These are phyloP conservation scores for Eupelmus urozonus DNA, from an alignment of 2,888 invertebrate genomes.

Conservation along the genomic window DNA sequence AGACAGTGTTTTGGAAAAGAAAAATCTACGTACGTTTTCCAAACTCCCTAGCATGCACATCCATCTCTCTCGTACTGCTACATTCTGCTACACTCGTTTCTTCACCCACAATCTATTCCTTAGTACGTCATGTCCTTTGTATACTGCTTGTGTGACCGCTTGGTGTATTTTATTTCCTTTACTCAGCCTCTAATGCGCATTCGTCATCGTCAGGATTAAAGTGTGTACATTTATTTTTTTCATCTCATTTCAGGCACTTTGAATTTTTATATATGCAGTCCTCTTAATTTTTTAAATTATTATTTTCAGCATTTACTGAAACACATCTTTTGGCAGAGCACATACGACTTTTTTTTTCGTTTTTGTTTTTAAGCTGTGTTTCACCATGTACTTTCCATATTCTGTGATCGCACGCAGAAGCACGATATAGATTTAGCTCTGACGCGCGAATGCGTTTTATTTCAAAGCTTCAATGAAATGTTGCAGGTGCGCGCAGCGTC, in stretches of 20 bases:
- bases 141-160: slow-evolving; percentile 30
- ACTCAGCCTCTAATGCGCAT: slow-evolving; percentile 6
- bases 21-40: background rate
- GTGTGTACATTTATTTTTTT: slow-evolving; percentile 2
- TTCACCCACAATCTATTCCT: background rate
- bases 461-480: slow-evolving; percentile 13
- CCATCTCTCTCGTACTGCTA: background rate
- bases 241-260: background rate
- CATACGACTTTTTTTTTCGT: background rate
- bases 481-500: slow-evolving; percentile 89
- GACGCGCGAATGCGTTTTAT: background rate
- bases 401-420: slow-evolving; percentile 45
- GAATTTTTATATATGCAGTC: background rate
- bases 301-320: slow-evolving; percentile 39
- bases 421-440: slow-evolving; percentile 21
- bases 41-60: too few species aligned
- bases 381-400: slow-evolving; percentile 35
- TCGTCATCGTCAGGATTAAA: background rate
- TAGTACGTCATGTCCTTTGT: background rate
- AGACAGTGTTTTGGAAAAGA: background rate
- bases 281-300: background rate
- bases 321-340: slow-evolving; percentile 27
- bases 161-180: slow-evolving; percentile 33
- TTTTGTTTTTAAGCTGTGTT: slow-evolving; percentile 18
- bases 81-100: background rate